A percentile compares a stretch with the other conserved stretches of the same genome.
Conservation (phyloP, 1,140 invertebrate species). For the Pinna nobilis region DNA sequence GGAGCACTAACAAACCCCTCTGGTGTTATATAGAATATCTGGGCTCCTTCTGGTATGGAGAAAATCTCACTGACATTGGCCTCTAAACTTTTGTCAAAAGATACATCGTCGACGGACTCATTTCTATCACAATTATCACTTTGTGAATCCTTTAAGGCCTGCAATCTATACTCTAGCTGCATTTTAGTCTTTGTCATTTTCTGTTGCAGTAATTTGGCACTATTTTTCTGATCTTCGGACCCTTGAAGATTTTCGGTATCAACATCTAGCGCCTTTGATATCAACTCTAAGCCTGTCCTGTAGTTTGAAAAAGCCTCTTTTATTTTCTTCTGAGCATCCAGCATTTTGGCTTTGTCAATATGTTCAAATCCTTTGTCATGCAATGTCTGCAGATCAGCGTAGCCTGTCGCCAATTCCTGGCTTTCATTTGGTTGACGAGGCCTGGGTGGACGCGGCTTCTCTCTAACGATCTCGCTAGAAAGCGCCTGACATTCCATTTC, state of each 20-base stretch:
- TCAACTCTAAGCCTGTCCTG: constrained; percentile 76
- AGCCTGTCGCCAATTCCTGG: constrained; percentile 8
- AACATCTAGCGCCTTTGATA: constrained; percentile 78
- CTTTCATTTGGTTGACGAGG: constrained; percentile 36
- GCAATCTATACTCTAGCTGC: constrained; percentile 73
- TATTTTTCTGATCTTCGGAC: constrained; percentile 77
- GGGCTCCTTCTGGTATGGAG: constrained; percentile 79
- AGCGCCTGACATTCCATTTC: too few relatives aligned
- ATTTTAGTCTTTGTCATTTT: constrained; percentile 80
- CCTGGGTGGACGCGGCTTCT: constrained; percentile 40
- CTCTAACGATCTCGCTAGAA: too few relatives aligned
- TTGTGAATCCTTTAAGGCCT: constrained; percentile 62
- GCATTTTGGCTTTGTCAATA: constrained; percentile 77
- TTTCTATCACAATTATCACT: constrained; percentile 44
- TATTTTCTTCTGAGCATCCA: constrained; percentile 77
- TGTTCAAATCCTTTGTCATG: constrained; percentile 77
- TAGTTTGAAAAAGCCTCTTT: constrained; percentile 77
- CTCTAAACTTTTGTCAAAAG: constrained; percentile 23
- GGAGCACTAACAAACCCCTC: constrained; percentile 80
- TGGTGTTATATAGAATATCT: constrained; percentile 81
- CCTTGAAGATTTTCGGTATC: constrained; percentile 77
- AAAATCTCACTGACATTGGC: constrained; percentile 77
- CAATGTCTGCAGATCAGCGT: constrained; percentile 48
- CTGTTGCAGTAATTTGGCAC: constrained; percentile 75
- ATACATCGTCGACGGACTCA: constrained; percentile 52